These are phyloP conservation scores for Drosophila orena DNA, from an alignment of 1,140 invertebrate genomes.

Conservation along the genomic window DNA sequence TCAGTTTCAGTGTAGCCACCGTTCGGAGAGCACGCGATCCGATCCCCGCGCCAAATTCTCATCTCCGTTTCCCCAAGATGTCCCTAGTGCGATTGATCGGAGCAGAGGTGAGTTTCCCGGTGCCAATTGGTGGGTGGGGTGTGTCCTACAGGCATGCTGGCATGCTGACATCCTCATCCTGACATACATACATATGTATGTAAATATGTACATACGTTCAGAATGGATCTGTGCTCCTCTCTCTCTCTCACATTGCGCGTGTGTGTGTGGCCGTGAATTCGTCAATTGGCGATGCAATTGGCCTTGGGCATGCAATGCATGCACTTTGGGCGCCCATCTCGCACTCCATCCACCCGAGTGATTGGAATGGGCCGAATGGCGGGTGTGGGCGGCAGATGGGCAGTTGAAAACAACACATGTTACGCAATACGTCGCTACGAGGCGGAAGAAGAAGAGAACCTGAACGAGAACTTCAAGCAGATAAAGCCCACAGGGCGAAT, in stretches of 20 bases:
- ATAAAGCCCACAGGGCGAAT: conserved; percentile 28
- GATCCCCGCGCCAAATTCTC: conserved; percentile 34
- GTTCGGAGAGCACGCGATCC: conserved; percentile 64
- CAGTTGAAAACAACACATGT: conserved; percentile 61
- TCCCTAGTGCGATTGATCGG: conserved; percentile 77
- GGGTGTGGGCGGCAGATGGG: conserved; percentile 12
- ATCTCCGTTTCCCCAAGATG: conserved; percentile 48
- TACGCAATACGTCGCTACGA: conserved; percentile 53
- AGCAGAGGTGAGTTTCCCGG: conserved; percentile 63
- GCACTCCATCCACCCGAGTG: background rate
- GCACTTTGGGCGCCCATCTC: conserved; percentile 1
- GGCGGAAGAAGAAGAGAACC: conserved; percentile 15
- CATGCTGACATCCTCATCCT: no score
- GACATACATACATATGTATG: background rate
- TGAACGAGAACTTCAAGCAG: background rate
- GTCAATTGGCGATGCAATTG: conserved; percentile 2
- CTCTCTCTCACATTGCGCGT: background rate
- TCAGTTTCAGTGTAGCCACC: conserved; percentile 80
- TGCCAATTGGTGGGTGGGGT: no score
- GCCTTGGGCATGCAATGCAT: background rate
- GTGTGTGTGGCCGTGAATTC: background rate
- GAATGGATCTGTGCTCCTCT: no score
- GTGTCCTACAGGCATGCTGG: background rate
- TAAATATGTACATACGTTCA: background rate
- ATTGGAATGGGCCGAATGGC: background rate